Evolutionary conservation across 2,888 invertebrate genomes (phyloP).

Genomic region (Bruchidius siliquastri): DNA sequence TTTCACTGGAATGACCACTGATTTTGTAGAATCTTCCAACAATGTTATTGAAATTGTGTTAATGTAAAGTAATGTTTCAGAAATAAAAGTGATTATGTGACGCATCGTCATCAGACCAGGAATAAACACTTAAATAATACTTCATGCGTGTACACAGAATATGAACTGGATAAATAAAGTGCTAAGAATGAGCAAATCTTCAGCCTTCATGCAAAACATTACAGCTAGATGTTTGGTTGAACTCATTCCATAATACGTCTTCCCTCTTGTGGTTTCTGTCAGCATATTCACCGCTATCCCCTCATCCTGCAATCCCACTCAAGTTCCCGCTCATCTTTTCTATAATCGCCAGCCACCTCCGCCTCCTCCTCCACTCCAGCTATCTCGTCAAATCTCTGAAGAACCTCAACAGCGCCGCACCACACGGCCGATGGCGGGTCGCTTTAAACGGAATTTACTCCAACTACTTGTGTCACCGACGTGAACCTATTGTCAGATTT

Average conservation of each 20-base stretch:
- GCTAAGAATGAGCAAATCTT: too few relatives aligned
- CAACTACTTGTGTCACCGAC: conserved; percentile 40
- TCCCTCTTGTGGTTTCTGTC: not conserved
- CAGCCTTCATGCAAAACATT: too few relatives aligned
- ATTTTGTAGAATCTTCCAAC: too few relatives aligned
- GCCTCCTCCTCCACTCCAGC: not conserved
- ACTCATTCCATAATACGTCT: not conserved
- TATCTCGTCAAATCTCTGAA: not conserved
- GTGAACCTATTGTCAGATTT: conserved; percentile 52
- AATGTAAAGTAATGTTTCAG: too few relatives aligned
- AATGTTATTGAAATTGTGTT: too few relatives aligned
- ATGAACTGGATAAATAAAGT: too few relatives aligned
- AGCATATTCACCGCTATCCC: not conserved
- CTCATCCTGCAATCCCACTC: not conserved
- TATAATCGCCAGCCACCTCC: not conserved
- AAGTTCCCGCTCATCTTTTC: not conserved
- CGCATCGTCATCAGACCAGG: too few relatives aligned
- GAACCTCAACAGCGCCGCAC: not conserved
- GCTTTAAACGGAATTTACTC: not conserved
- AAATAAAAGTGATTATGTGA: too few relatives aligned
- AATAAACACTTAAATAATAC: too few relatives aligned
- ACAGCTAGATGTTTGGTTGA: not conserved
- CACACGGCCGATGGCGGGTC: not conserved
- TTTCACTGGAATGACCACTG: too few relatives aligned
- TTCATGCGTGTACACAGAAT: too few relatives aligned